Evolutionary conservation across 2,113 vertebrate genomes (phyloP).

Genomic region (Oceanodroma tethys): DNA sequence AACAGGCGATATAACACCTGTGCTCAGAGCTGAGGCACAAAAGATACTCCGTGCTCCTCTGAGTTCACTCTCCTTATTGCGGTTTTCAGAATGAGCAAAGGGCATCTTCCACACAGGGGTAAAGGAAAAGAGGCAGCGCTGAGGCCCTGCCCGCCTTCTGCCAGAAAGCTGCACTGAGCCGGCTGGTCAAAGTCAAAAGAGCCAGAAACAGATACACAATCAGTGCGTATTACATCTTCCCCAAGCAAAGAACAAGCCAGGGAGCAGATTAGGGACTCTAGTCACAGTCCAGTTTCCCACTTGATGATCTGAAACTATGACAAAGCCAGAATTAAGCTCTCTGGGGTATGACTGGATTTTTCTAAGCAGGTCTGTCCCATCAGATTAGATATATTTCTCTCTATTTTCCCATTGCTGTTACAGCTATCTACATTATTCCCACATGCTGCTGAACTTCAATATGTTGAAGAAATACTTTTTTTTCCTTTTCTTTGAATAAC

Average conservation of each 20-base stretch:
- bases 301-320: not conserved
- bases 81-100: not conserved
- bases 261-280: not conserved
- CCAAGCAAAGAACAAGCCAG: not conserved
- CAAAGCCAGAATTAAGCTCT: not conserved
- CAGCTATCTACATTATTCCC: constrained; percentile 36
- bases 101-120: fast-evolving
- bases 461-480: not conserved
- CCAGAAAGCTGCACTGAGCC: not conserved
- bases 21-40: not conserved
- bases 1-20: not conserved
- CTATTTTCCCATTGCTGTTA: not conserved
- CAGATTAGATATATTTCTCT: constrained; percentile 38
- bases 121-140: not conserved
- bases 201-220: not conserved
- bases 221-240: not conserved
- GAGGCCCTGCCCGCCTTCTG: not conserved
- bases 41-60: not conserved
- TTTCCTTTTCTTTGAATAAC: not conserved
- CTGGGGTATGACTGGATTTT: not conserved
- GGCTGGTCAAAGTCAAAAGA: not conserved
- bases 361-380: constrained; percentile 25
- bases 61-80: not conserved
- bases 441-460: not conserved
- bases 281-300: not conserved